These are phyloP conservation scores for Beroe forskalii DNA, from an alignment of 37 sponge, comb jelly and placozoan species.

Conservation along the genomic window DNA sequence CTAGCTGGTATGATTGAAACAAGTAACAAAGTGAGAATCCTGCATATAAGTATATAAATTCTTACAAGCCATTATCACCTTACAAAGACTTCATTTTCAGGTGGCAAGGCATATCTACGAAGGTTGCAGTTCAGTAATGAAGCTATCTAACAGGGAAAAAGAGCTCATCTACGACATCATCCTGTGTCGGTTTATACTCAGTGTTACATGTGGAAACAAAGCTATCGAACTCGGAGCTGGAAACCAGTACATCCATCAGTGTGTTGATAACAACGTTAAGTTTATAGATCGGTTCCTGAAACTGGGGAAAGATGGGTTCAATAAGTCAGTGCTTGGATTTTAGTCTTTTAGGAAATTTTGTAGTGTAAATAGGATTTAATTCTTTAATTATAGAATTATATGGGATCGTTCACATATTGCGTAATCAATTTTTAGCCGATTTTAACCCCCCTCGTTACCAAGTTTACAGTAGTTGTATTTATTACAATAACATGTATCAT, in stretches of 20 bases:
- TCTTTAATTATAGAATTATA: too few relatives aligned
- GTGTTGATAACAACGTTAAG: background rate
- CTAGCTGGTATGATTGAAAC: too few relatives aligned
- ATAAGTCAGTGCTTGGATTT: background rate
- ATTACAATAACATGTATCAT: too few relatives aligned
- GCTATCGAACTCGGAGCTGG: background rate
- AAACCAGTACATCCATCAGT: background rate
- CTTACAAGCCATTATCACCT: too few relatives aligned
- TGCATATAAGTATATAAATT: too few relatives aligned
- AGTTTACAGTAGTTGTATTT: too few relatives aligned
- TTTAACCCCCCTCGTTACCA: too few relatives aligned
- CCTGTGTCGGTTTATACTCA: background rate
- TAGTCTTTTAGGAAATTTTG: background rate
- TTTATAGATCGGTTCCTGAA: background rate
- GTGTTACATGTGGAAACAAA: background rate
- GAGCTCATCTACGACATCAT: background rate
- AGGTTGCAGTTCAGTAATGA: constrained; percentile 34
- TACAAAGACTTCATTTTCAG: too few relatives aligned
- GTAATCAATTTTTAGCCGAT: too few relatives aligned
- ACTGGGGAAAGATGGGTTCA: background rate
- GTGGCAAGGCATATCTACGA: background rate
- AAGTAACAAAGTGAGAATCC: too few relatives aligned
- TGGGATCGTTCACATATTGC: too few relatives aligned
- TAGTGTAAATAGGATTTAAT: too few relatives aligned
- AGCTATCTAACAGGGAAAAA: background rate